A percentile compares a stretch with the other conserved stretches of the same genome.
Conservation (phyloP, 2,888 invertebrate species). For the Erebia aethiops region DNA sequence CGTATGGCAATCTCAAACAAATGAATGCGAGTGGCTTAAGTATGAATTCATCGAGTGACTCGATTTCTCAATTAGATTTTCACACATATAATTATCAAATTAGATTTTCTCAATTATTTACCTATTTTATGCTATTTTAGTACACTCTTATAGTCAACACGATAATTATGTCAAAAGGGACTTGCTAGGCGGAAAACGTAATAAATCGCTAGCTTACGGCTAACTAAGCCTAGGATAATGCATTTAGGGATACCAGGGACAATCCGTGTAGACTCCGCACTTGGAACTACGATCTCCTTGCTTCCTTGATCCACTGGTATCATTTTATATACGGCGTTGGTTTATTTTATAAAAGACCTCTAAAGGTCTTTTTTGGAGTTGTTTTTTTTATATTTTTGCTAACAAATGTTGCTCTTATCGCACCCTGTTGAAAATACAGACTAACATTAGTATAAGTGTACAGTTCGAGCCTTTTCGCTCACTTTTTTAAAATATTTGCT, state of each 20-base stretch:
- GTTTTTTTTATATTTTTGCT: slow-evolving; percentile 49
- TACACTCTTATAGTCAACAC: neutral
- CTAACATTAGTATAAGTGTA: slow-evolving; percentile 69
- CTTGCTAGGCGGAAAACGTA: neutral
- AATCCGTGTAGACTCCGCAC: slow-evolving; percentile 47
- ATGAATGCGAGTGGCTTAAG: no score
- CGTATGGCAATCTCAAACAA: no score
- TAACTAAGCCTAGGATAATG: slow-evolving; percentile 55
- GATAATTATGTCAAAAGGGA: neutral
- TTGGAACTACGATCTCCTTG: slow-evolving; percentile 53
- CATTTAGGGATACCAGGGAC: slow-evolving; percentile 71
- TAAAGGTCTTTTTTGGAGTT: slow-evolving; percentile 14
- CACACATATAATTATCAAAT: no score
- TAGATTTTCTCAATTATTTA: no score
- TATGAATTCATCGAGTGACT: no score
- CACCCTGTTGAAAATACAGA: slow-evolving; percentile 79
- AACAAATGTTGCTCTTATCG: slow-evolving; percentile 62
- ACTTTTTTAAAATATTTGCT: slow-evolving; percentile 31
- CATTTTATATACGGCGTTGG: slow-evolving; percentile 47
- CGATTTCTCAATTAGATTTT: no score
- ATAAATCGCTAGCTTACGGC: slow-evolving; percentile 36
- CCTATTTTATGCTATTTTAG: neutral
- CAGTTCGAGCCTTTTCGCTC: slow-evolving; percentile 45
- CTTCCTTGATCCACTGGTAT: slow-evolving; percentile 68
- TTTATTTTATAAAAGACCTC: slow-evolving; percentile 43